A percentile compares a stretch with the other conserved stretches of the same genome.
Evolutionary conservation across 2,888 invertebrate species (phyloP).

Genomic region (Eristalis intricaria): DNA sequence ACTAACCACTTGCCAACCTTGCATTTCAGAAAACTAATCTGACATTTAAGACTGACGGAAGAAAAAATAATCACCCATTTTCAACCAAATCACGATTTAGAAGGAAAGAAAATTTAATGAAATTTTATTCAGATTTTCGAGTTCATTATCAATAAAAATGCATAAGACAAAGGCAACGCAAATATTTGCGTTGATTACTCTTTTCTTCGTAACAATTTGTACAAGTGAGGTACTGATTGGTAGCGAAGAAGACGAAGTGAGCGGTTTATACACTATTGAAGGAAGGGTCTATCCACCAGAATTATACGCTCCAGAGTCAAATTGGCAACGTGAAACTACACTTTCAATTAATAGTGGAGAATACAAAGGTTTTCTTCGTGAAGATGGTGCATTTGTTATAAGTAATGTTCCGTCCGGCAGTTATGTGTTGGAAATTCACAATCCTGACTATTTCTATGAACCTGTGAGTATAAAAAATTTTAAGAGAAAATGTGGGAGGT

Average conservation of each 20-base stretch:
- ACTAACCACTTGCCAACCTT: background rate
- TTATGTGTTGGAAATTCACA: conserved; percentile 94
- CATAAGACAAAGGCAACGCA: conserved; percentile 33
- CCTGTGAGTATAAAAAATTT: conserved; percentile 83
- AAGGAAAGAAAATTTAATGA: conserved; percentile 41
- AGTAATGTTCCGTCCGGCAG: conserved; percentile 95
- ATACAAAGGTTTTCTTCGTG: conserved; percentile 92
- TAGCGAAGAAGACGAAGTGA: conserved; percentile 80
- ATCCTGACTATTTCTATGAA: conserved; percentile 96
- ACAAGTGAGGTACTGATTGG: conserved; percentile 75
- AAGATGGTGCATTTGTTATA: conserved; percentile 95
- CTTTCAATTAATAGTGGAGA: conserved; percentile 95
- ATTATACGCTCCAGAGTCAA: conserved; percentile 82
- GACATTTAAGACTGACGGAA: conserved; percentile 26
- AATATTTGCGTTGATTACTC: conserved; percentile 52
- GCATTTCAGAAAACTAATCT: background rate
- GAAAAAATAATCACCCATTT: conserved; percentile 25
- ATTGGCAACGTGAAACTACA: conserved; percentile 90
- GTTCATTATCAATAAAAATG: conserved; percentile 30
- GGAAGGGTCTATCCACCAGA: conserved; percentile 91
- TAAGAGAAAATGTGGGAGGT: background rate
- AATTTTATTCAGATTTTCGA: conserved; percentile 23
- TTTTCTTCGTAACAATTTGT: conserved; percentile 48
- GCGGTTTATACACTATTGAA: conserved; percentile 88
- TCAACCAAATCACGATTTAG: conserved; percentile 48